Evolutionary conservation across 2,797 vertebrate genomes (phyloP).

Genomic region (Gorsachius magnificus): DNA sequence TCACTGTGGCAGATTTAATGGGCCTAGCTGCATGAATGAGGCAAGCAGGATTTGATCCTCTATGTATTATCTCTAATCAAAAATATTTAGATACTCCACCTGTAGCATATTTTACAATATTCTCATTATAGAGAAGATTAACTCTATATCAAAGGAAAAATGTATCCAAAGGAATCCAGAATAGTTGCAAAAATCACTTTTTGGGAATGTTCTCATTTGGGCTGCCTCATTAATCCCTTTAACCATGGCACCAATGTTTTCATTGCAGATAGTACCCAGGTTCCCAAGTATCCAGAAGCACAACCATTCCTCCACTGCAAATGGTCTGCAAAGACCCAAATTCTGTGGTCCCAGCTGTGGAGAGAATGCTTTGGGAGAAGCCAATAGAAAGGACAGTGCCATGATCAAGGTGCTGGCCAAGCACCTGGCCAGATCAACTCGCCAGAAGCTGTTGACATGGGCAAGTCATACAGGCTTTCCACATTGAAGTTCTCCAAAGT

Average conservation of each 20-base stretch:
- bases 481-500: neutral
- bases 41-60: neutral
- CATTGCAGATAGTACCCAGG: neutral
- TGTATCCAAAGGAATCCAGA: neutral
- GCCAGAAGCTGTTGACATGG: neutral
- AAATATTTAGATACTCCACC: constrained; percentile 7
- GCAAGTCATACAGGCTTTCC: neutral
- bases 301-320: neutral
- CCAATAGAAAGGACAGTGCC: fast-evolving
- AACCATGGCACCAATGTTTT: neutral
- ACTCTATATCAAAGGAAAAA: neutral
- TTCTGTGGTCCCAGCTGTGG: neutral
- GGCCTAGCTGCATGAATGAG: neutral
- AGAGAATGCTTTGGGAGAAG: neutral
- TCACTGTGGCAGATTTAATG: neutral
- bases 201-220: neutral
- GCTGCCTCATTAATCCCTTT: constrained; percentile 20
- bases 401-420: fast-evolving
- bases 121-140: constrained; percentile 16
- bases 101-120: neutral
- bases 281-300: neutral
- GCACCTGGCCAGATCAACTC: neutral
- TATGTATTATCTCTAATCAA: neutral
- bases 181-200: neutral
- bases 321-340: neutral